A percentile compares a stretch with the other conserved stretches of the same genome.
phyloP scores from a whole-genome alignment of 2,797 vertebrate genomes.

The Monodelphis domestica region DNA sequence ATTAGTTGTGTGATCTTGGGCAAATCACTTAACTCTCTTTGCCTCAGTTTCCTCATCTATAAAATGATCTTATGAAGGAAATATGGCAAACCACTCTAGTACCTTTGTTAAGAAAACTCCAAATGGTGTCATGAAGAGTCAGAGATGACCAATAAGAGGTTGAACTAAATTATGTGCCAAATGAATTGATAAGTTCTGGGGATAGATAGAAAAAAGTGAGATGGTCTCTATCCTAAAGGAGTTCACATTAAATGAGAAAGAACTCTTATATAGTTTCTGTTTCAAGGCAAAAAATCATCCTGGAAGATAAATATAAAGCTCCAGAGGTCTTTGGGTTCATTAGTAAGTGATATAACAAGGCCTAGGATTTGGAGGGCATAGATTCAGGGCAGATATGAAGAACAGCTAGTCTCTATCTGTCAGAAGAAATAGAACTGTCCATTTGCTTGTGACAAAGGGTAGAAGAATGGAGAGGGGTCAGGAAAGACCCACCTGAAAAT shows the following conservation, averaged over 20 bases:
- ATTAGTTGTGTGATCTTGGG: too few relatives aligned
- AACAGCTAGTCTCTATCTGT: background rate
- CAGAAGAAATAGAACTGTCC: background rate
- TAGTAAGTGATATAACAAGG: background rate
- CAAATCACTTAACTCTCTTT: too few relatives aligned
- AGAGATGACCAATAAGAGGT: too few relatives aligned
- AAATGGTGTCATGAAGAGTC: too few relatives aligned
- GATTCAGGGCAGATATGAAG: background rate
- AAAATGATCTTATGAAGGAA: too few relatives aligned
- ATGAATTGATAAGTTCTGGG: background rate
- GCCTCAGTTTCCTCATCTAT: too few relatives aligned
- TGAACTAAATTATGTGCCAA: too few relatives aligned
- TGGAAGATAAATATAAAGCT: background rate
- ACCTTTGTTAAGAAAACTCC: too few relatives aligned
- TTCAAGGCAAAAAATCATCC: background rate
- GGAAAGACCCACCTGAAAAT: background rate
- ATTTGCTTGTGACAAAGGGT: background rate
- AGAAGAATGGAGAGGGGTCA: background rate
- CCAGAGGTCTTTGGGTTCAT: background rate
- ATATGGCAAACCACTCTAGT: too few relatives aligned
- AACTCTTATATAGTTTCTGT: background rate
- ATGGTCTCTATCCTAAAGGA: background rate
- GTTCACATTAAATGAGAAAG: background rate
- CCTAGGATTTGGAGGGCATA: background rate
- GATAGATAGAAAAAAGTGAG: background rate